These are phyloP conservation scores for Syrmaticus mikado DNA, from an alignment of 2,113 vertebrate genomes.

Conservation along the genomic window DNA sequence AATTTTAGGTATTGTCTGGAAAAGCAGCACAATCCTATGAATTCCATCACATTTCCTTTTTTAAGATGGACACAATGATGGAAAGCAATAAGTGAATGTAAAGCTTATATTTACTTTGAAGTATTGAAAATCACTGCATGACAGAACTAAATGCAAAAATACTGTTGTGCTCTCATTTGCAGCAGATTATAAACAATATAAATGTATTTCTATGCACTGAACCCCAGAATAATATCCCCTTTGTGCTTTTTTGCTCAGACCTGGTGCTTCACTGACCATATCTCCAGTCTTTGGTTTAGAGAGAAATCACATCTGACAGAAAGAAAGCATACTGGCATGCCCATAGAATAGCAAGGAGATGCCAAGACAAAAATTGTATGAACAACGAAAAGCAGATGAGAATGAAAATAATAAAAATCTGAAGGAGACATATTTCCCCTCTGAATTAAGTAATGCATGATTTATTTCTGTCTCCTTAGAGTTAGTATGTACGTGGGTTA, in stretches of 20 bases:
- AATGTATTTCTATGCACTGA: not conserved
- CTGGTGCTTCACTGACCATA: not conserved
- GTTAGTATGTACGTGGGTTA: not conserved
- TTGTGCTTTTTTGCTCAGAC: constrained; percentile 3
- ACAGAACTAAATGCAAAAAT: not conserved
- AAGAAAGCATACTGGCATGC: not conserved
- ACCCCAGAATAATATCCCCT: not conserved
- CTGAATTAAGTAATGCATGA: not conserved
- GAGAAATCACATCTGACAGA: not conserved
- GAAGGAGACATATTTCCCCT: not conserved
- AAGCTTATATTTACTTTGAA: not conserved
- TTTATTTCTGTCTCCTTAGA: not conserved
- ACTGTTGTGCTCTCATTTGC: not conserved
- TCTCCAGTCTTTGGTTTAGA: not conserved
- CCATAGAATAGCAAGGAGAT: not conserved
- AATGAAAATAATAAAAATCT: not conserved
- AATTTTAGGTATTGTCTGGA: not conserved
- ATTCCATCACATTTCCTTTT: not conserved
- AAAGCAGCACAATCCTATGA: not conserved
- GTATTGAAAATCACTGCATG: not conserved
- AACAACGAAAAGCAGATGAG: not conserved
- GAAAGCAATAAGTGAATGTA: not conserved
- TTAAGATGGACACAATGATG: not conserved
- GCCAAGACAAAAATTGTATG: not conserved
- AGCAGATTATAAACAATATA: not conserved